Evolutionary conservation across 2,113 vertebrate genomes (phyloP).

Genomic region (Erpornis zantholeuca): DNA sequence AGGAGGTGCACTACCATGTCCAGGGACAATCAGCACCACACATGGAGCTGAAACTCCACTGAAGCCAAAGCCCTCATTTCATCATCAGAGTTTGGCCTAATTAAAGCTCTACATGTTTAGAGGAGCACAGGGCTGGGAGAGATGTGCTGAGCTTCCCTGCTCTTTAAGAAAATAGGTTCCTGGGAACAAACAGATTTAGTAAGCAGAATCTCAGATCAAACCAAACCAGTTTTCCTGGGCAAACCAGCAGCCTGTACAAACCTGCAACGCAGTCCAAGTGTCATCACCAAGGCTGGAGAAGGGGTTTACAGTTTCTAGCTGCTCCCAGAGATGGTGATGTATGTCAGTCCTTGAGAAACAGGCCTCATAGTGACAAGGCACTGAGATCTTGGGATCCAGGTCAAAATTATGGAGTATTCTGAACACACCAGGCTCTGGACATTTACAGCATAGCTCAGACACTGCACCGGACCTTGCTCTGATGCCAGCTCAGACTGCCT

Average conservation of each 20-base stretch:
- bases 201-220: conserved; percentile 39
- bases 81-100: not conserved
- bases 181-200: conserved; percentile 55
- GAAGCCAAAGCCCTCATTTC: not conserved
- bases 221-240: conserved; percentile 48
- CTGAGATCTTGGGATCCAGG: not conserved
- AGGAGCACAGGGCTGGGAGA: not conserved
- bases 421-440: not conserved
- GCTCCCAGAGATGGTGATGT: not conserved
- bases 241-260: conserved; percentile 6
- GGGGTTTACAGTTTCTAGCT: not conserved
- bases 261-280: not conserved
- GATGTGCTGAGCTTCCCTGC: not conserved
- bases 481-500: not conserved
- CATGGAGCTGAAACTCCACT: not conserved
- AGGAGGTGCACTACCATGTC: too few species aligned
- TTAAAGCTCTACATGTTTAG: not conserved
- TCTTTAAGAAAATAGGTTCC: conserved; percentile 9
- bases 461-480: not conserved
- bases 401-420: not conserved
- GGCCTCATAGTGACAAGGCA: not conserved
- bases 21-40: not conserved
- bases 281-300: not conserved
- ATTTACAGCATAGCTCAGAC: not conserved
- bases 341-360: not conserved